These are phyloP conservation scores for Callyntrura sp. DNA, from an alignment of 2,888 invertebrate genomes.

Conservation along the genomic window DNA sequence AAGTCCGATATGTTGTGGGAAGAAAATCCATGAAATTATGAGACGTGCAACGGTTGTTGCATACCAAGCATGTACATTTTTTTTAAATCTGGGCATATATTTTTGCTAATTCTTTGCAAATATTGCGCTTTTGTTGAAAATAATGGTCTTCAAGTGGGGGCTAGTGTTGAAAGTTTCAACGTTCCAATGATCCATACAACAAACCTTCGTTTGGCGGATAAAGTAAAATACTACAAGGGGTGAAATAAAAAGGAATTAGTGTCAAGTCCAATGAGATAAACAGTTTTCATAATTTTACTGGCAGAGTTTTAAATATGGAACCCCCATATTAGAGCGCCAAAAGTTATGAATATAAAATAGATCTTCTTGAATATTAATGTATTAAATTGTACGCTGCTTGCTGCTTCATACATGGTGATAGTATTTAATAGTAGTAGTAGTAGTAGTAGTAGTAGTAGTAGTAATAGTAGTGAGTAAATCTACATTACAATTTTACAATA, in stretches of 20 bases:
- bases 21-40: constrained; percentile 33
- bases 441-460: background rate
- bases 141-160: constrained; percentile 26
- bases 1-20: background rate
- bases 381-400: background rate
- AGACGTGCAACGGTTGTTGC: constrained; percentile 23
- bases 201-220: constrained; percentile 2
- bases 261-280: constrained; percentile 68
- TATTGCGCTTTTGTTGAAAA: background rate
- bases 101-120: constrained; percentile 8
- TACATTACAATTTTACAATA: background rate
- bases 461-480: background rate
- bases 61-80: background rate
- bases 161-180: constrained; percentile 44
- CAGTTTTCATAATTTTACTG: constrained; percentile 38
- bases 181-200: background rate
- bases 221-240: constrained; percentile 10
- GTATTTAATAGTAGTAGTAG: background rate
- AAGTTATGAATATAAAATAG: background rate
- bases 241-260: constrained; percentile 68
- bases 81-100: background rate
- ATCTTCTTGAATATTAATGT: no score
- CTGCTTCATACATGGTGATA: background rate
- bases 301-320: constrained; percentile 13
- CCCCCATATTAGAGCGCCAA: no score